A percentile compares a stretch with the other conserved stretches of the same genome.
phyloP scores from a whole-genome alignment of 2,113 vertebrate genomes.

The Rissa tridactyla region DNA sequence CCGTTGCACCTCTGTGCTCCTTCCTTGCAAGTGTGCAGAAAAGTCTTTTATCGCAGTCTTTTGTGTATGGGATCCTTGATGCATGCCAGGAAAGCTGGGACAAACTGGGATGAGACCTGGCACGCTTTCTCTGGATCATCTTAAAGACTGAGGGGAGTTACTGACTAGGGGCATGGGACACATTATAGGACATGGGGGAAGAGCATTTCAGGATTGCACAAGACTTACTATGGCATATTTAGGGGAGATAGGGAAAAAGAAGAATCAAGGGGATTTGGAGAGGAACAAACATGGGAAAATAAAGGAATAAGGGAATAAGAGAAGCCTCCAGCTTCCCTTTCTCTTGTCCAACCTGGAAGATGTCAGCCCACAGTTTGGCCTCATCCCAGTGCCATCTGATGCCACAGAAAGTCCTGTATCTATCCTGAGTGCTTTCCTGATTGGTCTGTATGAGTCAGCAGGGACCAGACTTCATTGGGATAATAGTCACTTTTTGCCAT shows the following conservation, averaged over 20 bases:
- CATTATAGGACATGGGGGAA: not conserved
- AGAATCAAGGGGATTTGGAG: not conserved
- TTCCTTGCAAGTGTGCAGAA: not conserved
- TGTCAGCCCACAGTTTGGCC: not conserved
- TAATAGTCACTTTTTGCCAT: not conserved
- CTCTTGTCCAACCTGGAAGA: not conserved
- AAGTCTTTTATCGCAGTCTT: not conserved
- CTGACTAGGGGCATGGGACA: not conserved
- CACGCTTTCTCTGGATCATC: not conserved
- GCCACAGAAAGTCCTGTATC: not conserved
- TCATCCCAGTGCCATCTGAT: not conserved
- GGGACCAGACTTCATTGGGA: not conserved
- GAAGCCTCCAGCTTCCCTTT: not conserved
- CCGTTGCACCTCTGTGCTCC: not conserved
- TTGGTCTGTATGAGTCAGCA: not conserved
- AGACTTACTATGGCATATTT: not conserved
- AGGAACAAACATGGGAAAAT: not conserved
- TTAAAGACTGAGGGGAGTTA: not conserved
- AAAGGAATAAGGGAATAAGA: not conserved
- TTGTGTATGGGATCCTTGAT: no score
- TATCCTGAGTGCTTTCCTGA: not conserved
- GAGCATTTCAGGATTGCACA: not conserved
- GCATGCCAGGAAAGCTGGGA: not conserved
- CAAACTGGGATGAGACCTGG: not conserved
- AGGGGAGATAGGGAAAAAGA: not conserved